These are phyloP conservation scores for Micromys minutus DNA, from an alignment of 2,113 vertebrate genomes.

Conservation along the genomic window DNA sequence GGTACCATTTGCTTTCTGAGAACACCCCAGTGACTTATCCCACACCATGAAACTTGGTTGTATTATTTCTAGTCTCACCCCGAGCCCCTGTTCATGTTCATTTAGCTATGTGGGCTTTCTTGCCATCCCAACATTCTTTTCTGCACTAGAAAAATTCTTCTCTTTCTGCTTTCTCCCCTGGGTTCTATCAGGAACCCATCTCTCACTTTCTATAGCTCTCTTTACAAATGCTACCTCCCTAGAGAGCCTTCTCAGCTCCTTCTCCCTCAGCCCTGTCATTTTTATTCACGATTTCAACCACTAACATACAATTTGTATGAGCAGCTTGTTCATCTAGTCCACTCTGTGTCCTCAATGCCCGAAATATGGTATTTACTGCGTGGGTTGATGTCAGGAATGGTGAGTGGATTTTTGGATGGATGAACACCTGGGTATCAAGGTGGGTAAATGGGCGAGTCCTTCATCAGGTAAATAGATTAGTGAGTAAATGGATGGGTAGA, in stretches of 20 bases:
- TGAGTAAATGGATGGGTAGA: neutral
- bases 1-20: neutral
- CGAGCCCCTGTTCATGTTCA: neutral
- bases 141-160: neutral
- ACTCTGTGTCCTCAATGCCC: neutral
- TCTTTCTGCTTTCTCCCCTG: neutral
- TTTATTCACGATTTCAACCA: neutral
- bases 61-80: neutral
- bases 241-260: neutral
- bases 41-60: neutral
- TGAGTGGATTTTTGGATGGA: neutral
- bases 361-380: neutral
- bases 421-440: neutral
- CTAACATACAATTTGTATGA: neutral
- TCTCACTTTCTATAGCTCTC: neutral
- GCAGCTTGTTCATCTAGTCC: neutral
- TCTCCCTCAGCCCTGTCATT: neutral
- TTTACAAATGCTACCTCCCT: neutral
- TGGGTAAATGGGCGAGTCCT: neutral
- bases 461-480: too few relatives aligned
- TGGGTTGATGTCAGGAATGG: neutral
- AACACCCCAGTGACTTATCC: neutral
- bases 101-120: neutral
- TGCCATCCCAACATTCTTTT: neutral
- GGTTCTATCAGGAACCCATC: neutral